These are phyloP conservation scores for Yponomeuta evonymella DNA, from an alignment of 2,888 invertebrate species.

Conservation along the genomic window DNA sequence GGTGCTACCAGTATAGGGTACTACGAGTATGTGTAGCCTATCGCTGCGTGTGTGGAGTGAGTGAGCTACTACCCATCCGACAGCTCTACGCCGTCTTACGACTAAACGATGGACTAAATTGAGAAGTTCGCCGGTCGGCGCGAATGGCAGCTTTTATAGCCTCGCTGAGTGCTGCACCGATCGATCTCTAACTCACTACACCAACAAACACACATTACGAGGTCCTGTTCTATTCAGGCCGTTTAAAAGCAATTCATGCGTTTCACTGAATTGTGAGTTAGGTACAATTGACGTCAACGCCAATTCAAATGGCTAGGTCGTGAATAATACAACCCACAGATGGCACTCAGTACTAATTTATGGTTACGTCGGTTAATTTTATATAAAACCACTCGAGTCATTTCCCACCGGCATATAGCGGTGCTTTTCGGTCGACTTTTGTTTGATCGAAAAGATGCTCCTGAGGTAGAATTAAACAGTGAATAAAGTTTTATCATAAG, in stretches of 20 bases:
- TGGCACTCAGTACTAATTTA: too few species aligned
- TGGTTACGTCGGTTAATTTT: too few species aligned
- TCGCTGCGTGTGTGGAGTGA: too few species aligned
- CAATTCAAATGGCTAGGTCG: too few species aligned
- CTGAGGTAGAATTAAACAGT: too few species aligned
- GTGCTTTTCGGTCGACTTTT: neutral
- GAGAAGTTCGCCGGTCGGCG: neutral
- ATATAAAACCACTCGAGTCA: neutral
- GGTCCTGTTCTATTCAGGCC: neutral
- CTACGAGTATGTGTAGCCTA: neutral
- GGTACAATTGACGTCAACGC: too few species aligned
- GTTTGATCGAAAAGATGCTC: neutral
- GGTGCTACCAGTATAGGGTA: neutral
- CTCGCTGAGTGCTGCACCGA: neutral
- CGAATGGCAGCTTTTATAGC: constrained; percentile 1
- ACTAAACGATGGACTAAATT: neutral
- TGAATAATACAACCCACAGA: too few species aligned
- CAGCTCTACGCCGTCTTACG: neutral
- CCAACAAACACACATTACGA: neutral
- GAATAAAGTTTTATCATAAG: too few species aligned
- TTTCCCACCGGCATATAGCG: neutral
- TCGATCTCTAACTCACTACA: neutral
- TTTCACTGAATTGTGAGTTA: too few species aligned
- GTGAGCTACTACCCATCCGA: too few species aligned
- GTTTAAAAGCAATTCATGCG: neutral